Evolutionary conservation across 2,888 invertebrate species (phyloP).

Genomic region (Cecidostiba fungosa): DNA sequence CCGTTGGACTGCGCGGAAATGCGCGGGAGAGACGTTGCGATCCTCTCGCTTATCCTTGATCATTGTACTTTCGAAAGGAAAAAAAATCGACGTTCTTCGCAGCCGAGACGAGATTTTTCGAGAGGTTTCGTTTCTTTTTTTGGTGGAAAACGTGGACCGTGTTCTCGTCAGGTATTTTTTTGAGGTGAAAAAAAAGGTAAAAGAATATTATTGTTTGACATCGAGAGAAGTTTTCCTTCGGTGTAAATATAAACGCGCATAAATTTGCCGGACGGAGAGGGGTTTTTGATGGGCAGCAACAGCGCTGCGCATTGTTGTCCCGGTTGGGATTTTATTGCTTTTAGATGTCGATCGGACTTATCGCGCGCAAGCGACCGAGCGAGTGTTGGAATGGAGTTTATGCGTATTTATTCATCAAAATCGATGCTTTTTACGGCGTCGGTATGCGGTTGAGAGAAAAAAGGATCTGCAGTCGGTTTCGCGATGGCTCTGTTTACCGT

Average conservation of each 20-base stretch:
- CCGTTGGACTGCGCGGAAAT: slow-evolving; percentile 13
- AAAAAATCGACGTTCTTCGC: slow-evolving; percentile 17
- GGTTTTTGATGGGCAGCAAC: too few species aligned
- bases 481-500: not conserved
- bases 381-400: not conserved
- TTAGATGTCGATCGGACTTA: not conserved
- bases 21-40: slow-evolving; percentile 10
- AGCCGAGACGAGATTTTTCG: not conserved
- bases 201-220: not conserved
- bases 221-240: not conserved
- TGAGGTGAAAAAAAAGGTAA: too few species aligned
- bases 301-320: not conserved
- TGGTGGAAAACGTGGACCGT: not conserved
- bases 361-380: too few species aligned
- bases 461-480: not conserved
- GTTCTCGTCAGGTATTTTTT: not conserved
- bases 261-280: not conserved
- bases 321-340: not conserved
- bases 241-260: not conserved
- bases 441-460: not conserved
- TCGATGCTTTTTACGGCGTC: not conserved
- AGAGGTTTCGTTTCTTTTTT: slow-evolving; percentile 21
- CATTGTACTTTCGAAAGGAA: slow-evolving; percentile 46
- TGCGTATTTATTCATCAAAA: not conserved
- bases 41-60: slow-evolving; percentile 47